A percentile compares a stretch with the other conserved stretches of the same genome.
Evolutionary conservation across 2,888 invertebrate species (phyloP).

Genomic region (Hecatera dysodea): DNA sequence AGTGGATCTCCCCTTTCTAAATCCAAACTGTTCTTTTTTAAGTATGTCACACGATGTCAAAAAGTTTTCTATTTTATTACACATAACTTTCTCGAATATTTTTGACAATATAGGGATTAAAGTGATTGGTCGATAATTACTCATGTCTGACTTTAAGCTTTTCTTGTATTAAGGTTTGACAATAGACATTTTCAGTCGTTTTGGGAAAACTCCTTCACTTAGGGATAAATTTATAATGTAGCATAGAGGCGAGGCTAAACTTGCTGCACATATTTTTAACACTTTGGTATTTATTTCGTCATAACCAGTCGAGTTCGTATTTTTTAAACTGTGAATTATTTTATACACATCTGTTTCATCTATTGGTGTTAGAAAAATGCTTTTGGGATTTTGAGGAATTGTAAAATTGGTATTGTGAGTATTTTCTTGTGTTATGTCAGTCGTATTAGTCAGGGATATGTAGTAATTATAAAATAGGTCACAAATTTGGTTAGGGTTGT

Average conservation of each 20-base stretch:
- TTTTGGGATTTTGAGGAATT: too few species aligned
- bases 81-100: not conserved
- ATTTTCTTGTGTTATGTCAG: not conserved
- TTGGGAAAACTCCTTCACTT: not conserved
- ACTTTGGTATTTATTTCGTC: not conserved
- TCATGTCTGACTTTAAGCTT: too few species aligned
- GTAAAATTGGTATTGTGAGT: too few species aligned
- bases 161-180: too few species aligned
- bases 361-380: too few species aligned
- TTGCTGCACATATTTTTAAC: not conserved
- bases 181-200: not conserved
- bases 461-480: constrained; percentile 16
- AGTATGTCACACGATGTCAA: not conserved
- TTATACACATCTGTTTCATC: too few species aligned
- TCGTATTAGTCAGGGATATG: constrained; percentile 14
- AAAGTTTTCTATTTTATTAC: not conserved
- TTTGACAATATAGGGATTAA: not conserved
- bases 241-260: not conserved
- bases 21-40: constrained; percentile 1
- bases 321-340: too few species aligned
- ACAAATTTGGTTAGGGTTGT: constrained; percentile 21
- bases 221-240: not conserved
- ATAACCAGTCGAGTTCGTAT: too few species aligned
- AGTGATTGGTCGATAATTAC: not conserved
- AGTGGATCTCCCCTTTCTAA: too few species aligned